Evolutionary conservation across 2,113 vertebrate genomes (phyloP), one percentile per base, ranked within the genome.

Genomic region (Hippocampus mohnikei): DNA sequence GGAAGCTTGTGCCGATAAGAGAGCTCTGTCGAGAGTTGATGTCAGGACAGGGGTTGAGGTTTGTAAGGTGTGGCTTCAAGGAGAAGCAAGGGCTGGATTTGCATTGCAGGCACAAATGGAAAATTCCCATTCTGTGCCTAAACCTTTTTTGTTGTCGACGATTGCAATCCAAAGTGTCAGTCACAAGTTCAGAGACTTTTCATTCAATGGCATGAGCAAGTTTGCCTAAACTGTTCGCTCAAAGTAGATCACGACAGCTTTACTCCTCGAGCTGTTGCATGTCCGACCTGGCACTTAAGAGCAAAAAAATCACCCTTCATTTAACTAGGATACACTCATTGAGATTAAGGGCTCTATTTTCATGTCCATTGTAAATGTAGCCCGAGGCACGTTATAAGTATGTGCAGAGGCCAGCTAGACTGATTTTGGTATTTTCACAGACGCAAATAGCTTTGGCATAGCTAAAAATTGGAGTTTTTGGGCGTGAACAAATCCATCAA

Each of bases 31-130:
- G 46, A 18, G 13, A 56, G 53, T 21, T 52, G 58, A 67, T 56
- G 56, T 37, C 20, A n/a, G 33, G 40, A 73, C 55, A 66, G 40
- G 59, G n/a, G 55, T 13, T 46, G 60, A 68, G 40, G 41, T 59
- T 41, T 55, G 25, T 46, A 50, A 52, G n/a, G 46, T 41, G 44
- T 9, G 29, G 70, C 50, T n/a, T 64, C 21, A 64, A 64, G 40
- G n/a, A 62, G 12, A 23, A 64, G 23, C 8, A 27, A 58, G 40
- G 21, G 11, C 12, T 25, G 60, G 60, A 62, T 62, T 62, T 37
- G 33, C 16, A n/a, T n/a, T n/a, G n/a, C n/a, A n/a, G n/a, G n/a
- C n/a, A 60, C 58, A 16, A 33, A 60, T 33, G 58, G 15, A 18
- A 27, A 60, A 60, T 18, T 60, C 27, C 58, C 9, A 8, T 60